A percentile compares a stretch with the other conserved stretches of the same genome.
Conservation (phyloP, 2,113 vertebrate species). For the Todiramphus chloris region DNA sequence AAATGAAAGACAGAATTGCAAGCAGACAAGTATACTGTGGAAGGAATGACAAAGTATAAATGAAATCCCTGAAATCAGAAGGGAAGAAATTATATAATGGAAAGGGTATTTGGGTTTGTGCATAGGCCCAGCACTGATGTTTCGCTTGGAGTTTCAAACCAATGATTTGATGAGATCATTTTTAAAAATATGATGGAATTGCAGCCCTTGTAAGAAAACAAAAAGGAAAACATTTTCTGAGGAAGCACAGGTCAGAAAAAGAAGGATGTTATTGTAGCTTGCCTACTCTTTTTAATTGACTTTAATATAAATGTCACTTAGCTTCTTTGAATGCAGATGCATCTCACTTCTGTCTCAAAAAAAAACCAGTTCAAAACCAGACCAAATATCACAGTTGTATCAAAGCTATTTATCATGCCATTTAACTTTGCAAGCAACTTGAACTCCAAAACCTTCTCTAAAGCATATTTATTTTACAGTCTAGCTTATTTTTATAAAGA, state of each 20-base stretch:
- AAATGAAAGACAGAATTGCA: neutral
- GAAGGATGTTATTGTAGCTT: neutral
- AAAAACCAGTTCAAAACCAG: neutral
- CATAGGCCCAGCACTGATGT: neutral
- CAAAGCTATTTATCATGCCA: neutral
- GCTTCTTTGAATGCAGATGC: neutral
- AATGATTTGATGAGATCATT: neutral
- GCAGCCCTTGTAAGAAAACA: neutral
- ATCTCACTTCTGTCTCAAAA: neutral
- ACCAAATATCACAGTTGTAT: neutral
- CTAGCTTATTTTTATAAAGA: neutral
- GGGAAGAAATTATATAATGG: neutral
- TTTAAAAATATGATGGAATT: neutral
- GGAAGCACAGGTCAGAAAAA: neutral
- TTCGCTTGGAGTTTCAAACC: neutral
- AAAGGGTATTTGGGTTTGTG: neutral
- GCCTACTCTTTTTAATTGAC: neutral
- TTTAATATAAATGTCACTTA: neutral
- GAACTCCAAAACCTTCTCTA: neutral
- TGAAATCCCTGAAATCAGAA: neutral
- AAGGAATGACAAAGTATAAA: neutral
- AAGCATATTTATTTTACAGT: neutral
- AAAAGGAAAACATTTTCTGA: neutral
- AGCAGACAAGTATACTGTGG: neutral
- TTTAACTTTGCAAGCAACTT: neutral